Conservation (phyloP, 2,888 invertebrate species). For the Drosophila melanocephala region DNA sequence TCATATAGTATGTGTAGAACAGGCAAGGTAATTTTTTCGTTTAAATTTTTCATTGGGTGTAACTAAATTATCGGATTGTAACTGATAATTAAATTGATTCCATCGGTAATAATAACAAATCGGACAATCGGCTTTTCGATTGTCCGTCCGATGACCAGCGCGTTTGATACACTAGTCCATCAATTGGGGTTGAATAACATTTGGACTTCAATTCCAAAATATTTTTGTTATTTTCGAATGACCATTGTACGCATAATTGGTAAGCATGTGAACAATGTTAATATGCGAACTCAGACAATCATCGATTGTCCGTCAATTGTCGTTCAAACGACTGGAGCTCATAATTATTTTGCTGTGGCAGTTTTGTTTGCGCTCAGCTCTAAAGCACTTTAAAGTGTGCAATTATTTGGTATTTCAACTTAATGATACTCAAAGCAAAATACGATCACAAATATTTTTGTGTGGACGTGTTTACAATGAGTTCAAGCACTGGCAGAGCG, state of each 20-base stretch:
- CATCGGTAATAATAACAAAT: constrained; percentile 2
- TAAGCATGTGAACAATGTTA: constrained; percentile 22
- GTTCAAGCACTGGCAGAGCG: constrained; percentile 27
- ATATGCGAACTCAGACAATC: constrained; percentile 27
- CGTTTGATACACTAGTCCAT: constrained; percentile 19
- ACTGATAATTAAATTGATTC: neutral
- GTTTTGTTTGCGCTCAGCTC: constrained; percentile 39
- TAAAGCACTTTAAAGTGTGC: constrained; percentile 70
- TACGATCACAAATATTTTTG: constrained; percentile 26
- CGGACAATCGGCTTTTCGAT: constrained; percentile 31
- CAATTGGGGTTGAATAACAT: constrained; percentile 66
- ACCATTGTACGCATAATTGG: constrained; percentile 46
- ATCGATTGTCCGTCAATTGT: constrained; percentile 40
- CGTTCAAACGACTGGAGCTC: constrained; percentile 25
- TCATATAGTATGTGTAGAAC: neutral
- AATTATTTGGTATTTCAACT: constrained; percentile 63
- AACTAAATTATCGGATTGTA: neutral
- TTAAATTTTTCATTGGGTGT: neutral
- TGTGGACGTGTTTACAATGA: constrained; percentile 4
- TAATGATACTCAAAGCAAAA: constrained; percentile 27
- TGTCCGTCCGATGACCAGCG: constrained; percentile 22
- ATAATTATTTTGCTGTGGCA: constrained; percentile 27
- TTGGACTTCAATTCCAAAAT: constrained; percentile 26
- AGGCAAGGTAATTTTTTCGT: neutral
- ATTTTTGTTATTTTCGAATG: constrained; percentile 1